Evolutionary conservation across 1,140 invertebrate genomes (phyloP).

Genomic region (Zaprionus ghesquierei): DNA sequence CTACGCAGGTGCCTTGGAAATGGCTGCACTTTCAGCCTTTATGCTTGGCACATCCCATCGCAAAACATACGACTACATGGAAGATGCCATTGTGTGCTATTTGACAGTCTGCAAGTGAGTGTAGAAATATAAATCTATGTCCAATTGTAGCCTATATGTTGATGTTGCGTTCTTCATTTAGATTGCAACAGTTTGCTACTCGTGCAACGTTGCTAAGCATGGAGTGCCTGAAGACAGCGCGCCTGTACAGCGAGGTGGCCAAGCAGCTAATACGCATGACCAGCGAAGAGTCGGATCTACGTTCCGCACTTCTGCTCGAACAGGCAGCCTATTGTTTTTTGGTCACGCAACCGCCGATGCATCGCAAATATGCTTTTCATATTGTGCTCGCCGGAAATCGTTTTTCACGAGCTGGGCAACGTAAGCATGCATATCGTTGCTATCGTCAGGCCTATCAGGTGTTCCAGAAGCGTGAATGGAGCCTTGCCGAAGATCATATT

Average conservation of each 20-base stretch:
- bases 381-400: constrained; percentile 97
- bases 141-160: background rate
- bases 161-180: constrained; percentile 65
- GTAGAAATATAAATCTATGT: background rate
- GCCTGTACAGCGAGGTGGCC: constrained; percentile 93
- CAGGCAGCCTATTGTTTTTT: constrained; percentile 98
- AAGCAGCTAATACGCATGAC: constrained; percentile 97
- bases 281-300: constrained; percentile 95
- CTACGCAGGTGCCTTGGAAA: constrained; percentile 97
- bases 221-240: constrained; percentile 91
- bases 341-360: constrained; percentile 87
- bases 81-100: constrained; percentile 95
- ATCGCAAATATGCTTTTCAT: constrained; percentile 98
- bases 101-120: constrained; percentile 92
- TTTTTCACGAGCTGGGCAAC: constrained; percentile 95
- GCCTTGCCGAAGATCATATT: constrained; percentile 96
- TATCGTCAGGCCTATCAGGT: constrained; percentile 96
- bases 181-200: constrained; percentile 94
- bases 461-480: constrained; percentile 90
- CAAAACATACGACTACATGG: constrained; percentile 95
- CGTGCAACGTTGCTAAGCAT: constrained; percentile 94
- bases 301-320: constrained; percentile 95
- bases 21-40: constrained; percentile 96
- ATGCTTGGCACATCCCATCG: constrained; percentile 91
- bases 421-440: constrained; percentile 94